phyloP scores from a whole-genome alignment of 2,888 invertebrate species.

The Actias luna region DNA sequence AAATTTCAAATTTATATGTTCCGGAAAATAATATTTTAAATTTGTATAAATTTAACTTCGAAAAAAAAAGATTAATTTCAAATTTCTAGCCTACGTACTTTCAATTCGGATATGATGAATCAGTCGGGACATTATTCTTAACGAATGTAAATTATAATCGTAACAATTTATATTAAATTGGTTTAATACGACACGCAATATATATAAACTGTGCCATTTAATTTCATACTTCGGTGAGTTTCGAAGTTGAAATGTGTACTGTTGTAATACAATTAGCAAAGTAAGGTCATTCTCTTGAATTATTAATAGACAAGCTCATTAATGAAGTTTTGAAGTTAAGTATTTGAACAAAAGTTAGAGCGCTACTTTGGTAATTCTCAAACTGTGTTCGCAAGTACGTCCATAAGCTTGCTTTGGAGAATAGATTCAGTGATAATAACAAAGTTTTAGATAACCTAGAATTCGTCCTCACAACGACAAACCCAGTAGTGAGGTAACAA shows the following conservation, averaged over 20 bases:
- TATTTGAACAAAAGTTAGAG: conserved; percentile 1
- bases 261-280: not conserved
- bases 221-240: not conserved
- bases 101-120: too few species aligned
- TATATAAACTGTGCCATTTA: not conserved
- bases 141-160: too few species aligned
- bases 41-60: too few species aligned
- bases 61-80: too few species aligned
- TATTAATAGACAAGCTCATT: not conserved
- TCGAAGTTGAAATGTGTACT: not conserved
- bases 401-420: not conserved
- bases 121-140: too few species aligned
- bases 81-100: too few species aligned
- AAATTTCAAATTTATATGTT: too few species aligned
- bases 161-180: too few species aligned
- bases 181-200: too few species aligned
- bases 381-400: not conserved
- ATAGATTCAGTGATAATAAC: not conserved
- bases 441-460: not conserved
- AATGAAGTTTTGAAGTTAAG: not conserved
- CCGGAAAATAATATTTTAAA: too few species aligned
- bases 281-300: not conserved
- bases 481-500: not conserved
- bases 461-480: not conserved
- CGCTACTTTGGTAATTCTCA: not conserved